Conservation (phyloP, 2,888 invertebrate genomes). For the Eupsilia transversa region DNA sequence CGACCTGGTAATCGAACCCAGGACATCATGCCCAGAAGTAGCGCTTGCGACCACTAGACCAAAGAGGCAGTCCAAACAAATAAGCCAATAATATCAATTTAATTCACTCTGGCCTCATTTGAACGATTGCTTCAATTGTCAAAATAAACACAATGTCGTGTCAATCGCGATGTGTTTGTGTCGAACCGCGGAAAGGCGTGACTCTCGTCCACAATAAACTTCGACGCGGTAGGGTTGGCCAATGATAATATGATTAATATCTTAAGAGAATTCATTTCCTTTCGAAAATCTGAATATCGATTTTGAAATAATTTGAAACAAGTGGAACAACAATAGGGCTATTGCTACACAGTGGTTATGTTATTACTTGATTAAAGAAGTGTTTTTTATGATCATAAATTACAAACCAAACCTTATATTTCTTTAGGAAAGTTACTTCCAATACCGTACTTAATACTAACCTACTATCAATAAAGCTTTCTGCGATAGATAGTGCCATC, state of each 20-base stretch:
- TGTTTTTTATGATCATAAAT: background rate
- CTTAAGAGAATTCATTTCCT: constrained; percentile 26
- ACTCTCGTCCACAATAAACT: constrained; percentile 47
- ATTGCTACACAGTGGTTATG: background rate
- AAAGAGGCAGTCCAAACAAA: too few relatives aligned
- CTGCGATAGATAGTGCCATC: too few relatives aligned
- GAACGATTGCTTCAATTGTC: constrained; percentile 35
- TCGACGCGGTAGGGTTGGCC: constrained; percentile 41
- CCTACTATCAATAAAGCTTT: too few relatives aligned
- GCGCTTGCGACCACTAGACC: too few relatives aligned
- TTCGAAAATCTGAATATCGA: constrained; percentile 33
- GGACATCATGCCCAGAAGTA: too few relatives aligned
- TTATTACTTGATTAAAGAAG: background rate
- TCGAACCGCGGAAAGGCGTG: constrained; percentile 55
- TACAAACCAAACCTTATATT: too few relatives aligned
- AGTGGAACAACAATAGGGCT: constrained; percentile 5
- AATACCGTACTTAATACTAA: background rate
- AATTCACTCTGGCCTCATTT: constrained; percentile 15
- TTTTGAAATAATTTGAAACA: constrained; percentile 17
- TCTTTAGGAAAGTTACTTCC: background rate
- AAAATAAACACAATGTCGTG: constrained; percentile 53
- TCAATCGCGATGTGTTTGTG: constrained; percentile 29
- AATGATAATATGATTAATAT: constrained; percentile 37
- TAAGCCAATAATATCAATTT: background rate
- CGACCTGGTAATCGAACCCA: too few relatives aligned